Base-by-base conservation (phyloP, 1,140 invertebrate species). In the Drosophila subpulchrella region DNA sequence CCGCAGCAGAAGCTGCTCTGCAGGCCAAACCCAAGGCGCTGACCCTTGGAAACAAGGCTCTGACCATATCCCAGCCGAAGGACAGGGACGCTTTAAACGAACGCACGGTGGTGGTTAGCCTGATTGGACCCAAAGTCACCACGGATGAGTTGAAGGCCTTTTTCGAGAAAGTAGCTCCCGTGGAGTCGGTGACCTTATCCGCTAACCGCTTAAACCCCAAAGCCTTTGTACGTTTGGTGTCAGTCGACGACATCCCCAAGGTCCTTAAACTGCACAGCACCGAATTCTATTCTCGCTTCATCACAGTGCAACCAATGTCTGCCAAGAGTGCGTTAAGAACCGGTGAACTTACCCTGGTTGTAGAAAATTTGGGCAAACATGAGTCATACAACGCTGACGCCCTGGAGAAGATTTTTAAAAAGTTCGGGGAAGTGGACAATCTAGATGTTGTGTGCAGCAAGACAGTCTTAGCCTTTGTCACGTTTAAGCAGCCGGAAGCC, bases 361-460 rank as follows among this genome's bases (percentile, higher is more conserved):
- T 91, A 0, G 34, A 34, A 1, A 91, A 91, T 53, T 65, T 48
- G 3, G 65, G 65, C 36, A 77, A 57, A 6, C 53, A 61, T 24
- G 73, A 78, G 10, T 71, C 56, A 6, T 78, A 47, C 58, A 81
- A 44, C 7, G 5, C 42, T 0, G 62, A 76, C 5, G 17, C 15
- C 8, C 3, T 91, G 15, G 75, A 84, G 8, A 70, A 73, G 44
- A 76, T 80, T 0, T 88, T 91, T 17, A 75, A 83, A 47, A 91
- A 91, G 34, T 60, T 58, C 11, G 90, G 82, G 5, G 75, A 83
- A 4, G 17, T 91, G 13, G 54, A 48, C 5, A 41, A 53, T 4
- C 0, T 72, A 2, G 83, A 90, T 13, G 32, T 88, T 0, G 46
- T 84, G 7, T 91, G 90, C 55, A 85, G 48, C 6, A 67, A 56